Evolutionary conservation across 2,797 vertebrate genomes (phyloP), one percentile per base, ranked within the genome.

Genomic region (Mionectes olivaceus): DNA sequence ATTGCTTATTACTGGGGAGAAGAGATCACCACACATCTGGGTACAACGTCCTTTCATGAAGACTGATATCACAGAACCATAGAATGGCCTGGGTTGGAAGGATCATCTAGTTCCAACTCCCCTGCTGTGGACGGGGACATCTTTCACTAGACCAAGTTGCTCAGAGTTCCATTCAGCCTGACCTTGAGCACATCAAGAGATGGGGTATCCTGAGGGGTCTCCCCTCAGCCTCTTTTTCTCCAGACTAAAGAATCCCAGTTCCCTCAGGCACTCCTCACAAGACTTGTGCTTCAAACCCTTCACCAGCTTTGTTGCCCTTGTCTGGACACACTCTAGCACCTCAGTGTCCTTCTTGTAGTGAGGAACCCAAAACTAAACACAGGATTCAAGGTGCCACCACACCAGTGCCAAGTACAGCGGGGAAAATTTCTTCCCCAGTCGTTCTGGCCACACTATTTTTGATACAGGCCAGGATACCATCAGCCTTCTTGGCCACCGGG

Each of bases 381-480:
- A 43, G 8, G 17, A n/a, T 44, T 83, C 23, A 8, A 44, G 22
- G 19, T 43, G 23, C 19, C 28, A 17, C 56, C 13, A 50, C 28
- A 39, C 11, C 50, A 33, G 24, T 50, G 5, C 28, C 43, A 22
- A 44, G 7, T 13, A 57, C 9, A 46, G 24, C 33, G 14, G n/a
- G 8, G 7, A 70, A 13, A 56, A 22, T 25, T 0, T 0, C 13
- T 44, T 39, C n/a, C 13, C n/a, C 44, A 2, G 0, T 44, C 17
- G 35, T 63, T 12, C 35, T 47, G 28, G 37, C 5, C 39, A 27
- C 39, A 23, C 3, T 47, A 10, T n/a, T 46, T 56, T 44, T 41
- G 33, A 19, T 53, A n/a, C 5, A n/a, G 39, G 4, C 33, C 22
- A 41, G 22, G 44, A 35, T 41, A 5, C 16, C 33, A 32, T 13